These are phyloP conservation scores for Thelaira solivaga DNA, from an alignment of 2,888 invertebrate species.

Conservation along the genomic window DNA sequence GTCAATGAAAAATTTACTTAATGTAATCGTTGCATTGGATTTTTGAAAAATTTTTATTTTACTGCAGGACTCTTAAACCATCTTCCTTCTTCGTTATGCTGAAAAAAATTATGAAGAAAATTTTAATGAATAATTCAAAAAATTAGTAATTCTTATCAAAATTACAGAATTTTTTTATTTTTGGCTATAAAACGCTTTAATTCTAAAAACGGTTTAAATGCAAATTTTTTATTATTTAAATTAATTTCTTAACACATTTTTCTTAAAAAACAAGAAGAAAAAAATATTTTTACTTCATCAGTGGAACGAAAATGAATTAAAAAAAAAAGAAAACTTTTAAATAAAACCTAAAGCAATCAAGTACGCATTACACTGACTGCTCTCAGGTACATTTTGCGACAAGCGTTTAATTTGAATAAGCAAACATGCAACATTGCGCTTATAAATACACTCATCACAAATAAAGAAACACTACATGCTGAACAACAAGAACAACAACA, in stretches of 20 bases:
- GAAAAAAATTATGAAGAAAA: no score
- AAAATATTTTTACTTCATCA: slow-evolving; percentile 28
- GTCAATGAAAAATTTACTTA: no score
- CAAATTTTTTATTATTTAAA: slow-evolving; percentile 28
- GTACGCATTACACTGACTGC: neutral
- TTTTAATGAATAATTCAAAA: no score
- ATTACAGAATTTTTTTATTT: no score
- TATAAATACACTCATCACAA: slow-evolving; percentile 59
- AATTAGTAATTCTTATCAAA: no score
- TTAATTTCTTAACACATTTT: slow-evolving; percentile 35
- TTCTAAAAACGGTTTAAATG: neutral
- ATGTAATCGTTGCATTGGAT: no score
- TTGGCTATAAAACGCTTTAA: no score
- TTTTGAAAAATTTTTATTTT: no score
- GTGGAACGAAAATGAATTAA: neutral
- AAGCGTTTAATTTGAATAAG: slow-evolving; percentile 65
- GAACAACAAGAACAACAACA: slow-evolving; percentile 8
- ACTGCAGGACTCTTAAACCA: no score
- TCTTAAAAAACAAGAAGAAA: neutral
- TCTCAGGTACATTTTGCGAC: slow-evolving; percentile 41
- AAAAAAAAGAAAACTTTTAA: neutral
- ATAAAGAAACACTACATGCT: slow-evolving; percentile 52
- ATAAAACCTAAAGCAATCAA: slow-evolving; percentile 11
- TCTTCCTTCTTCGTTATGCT: no score
- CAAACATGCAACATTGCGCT: slow-evolving; percentile 64